These are phyloP conservation scores for Himalopsyche tibetana DNA, from an alignment of 2,888 invertebrate species.

Conservation along the genomic window DNA sequence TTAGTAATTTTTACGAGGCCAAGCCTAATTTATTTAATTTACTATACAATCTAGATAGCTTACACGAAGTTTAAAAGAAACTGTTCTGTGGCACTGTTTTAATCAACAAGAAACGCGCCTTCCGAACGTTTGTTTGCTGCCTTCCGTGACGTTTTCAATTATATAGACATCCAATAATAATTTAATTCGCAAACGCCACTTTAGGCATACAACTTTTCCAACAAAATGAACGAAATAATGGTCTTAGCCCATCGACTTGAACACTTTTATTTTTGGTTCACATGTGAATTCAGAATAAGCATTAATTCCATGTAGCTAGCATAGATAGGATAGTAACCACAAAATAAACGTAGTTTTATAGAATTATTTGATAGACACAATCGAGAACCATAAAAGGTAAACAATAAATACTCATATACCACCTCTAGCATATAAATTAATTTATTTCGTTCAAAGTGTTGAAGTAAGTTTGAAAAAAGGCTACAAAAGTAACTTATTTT, in stretches of 20 bases:
- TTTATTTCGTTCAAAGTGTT: no score
- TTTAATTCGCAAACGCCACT: constrained; percentile 63
- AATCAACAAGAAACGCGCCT: constrained; percentile 32
- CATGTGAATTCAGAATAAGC: not conserved
- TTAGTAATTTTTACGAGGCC: constrained; percentile 29
- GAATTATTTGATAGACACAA: no score
- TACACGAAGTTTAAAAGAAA: constrained; percentile 6
- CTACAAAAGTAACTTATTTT: no score
- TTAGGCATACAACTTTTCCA: constrained; percentile 41
- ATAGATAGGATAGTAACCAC: no score
- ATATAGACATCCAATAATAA: constrained; percentile 60
- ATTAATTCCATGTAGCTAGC: not conserved
- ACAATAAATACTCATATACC: no score
- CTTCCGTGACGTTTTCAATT: constrained; percentile 63
- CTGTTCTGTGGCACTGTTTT: constrained; percentile 20
- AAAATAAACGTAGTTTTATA: no score
- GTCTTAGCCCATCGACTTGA: constrained; percentile 13
- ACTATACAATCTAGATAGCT: constrained; percentile 26
- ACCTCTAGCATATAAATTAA: no score
- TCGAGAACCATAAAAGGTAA: no score
- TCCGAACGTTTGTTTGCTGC: constrained; percentile 41
- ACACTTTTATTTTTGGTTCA: constrained; percentile 32
- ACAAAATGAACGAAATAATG: constrained; percentile 19
- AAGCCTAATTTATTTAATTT: constrained; percentile 35
- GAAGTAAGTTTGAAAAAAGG: no score